These are phyloP conservation scores for Vicugna pacos DNA, from an alignment of 2,113 vertebrate species.

Conservation along the genomic window DNA sequence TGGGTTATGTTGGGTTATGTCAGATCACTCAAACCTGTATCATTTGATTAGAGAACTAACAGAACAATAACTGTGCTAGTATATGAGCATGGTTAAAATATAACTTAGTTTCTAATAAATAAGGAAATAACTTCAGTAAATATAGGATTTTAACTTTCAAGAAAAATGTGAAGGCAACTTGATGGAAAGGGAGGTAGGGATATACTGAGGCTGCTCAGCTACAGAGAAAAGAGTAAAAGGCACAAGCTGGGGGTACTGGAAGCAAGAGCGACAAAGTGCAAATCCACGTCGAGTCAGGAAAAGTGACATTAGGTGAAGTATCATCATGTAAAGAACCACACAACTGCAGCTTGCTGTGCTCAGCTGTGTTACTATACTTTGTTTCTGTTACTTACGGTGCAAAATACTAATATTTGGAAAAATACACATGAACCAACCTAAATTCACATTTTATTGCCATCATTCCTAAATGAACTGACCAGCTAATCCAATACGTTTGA, in stretches of 20 bases:
- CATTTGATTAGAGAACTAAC: background rate
- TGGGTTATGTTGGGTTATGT: fast-evolving
- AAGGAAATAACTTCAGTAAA: background rate
- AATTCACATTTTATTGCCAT: background rate
- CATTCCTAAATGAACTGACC: background rate
- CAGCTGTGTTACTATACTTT: background rate
- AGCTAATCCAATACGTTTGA: background rate
- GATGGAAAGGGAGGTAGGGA: background rate
- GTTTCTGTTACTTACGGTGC: background rate
- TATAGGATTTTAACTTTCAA: background rate
- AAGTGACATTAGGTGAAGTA: background rate
- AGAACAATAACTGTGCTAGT: background rate
- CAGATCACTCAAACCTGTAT: background rate
- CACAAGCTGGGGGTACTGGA: too few relatives aligned
- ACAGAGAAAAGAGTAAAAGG: background rate
- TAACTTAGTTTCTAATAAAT: background rate
- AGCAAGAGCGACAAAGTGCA: background rate
- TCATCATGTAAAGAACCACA: background rate
- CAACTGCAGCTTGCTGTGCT: background rate
- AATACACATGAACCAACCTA: background rate
- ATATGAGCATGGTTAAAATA: background rate
- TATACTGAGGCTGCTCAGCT: background rate
- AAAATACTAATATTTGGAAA: conserved; percentile 8
- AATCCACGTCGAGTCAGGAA: background rate
- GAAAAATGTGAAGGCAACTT: background rate